phyloP scores from a whole-genome alignment of 2,888 invertebrate genomes.

The Heteropelma amictum region DNA sequence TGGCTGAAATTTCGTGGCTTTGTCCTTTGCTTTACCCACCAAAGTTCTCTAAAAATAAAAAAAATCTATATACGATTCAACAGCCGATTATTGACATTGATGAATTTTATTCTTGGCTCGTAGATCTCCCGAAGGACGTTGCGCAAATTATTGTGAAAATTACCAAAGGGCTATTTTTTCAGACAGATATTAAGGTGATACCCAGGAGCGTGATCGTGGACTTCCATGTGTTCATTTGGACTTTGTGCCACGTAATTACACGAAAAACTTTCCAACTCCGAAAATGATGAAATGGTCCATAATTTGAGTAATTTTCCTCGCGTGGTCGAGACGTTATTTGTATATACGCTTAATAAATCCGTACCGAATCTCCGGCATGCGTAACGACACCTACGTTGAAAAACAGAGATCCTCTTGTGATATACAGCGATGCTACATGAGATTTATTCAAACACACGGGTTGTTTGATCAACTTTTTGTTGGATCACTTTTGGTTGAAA shows the following conservation, averaged over 20 bases:
- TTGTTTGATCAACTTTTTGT: neutral
- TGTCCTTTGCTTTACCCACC: too few species aligned
- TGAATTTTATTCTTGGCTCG: neutral
- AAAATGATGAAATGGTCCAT: neutral
- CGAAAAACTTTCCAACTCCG: conserved; percentile 1
- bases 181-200: neutral
- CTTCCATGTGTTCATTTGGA: neutral
- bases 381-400: neutral
- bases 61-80: neutral
- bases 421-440: neutral
- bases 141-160: neutral
- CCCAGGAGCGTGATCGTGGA: neutral
- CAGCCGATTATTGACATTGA: neutral
- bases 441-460: neutral
- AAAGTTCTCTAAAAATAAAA: too few species aligned
- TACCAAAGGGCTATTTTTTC: neutral
- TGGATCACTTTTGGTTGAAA: neutral
- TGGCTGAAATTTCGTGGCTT: too few species aligned
- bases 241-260: neutral
- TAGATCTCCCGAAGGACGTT: neutral
- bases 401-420: conserved; percentile 1
- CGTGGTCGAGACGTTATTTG: neutral
- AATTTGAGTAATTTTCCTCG: conserved; percentile 2
- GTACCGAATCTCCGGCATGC: neutral
- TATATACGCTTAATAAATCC: neutral